phyloP scores from a whole-genome alignment of 2,797 vertebrate genomes.

The Monodelphis domestica region DNA sequence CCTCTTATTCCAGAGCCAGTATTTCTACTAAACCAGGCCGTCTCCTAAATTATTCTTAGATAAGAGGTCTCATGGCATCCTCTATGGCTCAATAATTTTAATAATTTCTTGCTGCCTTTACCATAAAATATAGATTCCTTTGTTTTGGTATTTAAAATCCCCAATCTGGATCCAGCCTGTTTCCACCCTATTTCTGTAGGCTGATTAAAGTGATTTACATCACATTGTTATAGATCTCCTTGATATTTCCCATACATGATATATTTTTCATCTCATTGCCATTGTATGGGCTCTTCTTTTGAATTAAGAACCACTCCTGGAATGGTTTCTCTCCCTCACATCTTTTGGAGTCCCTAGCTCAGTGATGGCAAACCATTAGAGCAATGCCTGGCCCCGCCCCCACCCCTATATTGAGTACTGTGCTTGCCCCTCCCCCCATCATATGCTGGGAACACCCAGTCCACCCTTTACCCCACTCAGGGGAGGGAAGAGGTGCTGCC shows the following conservation, averaged over 20 bases:
- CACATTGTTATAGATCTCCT: not conserved
- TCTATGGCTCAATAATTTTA: not conserved
- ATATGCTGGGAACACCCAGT: too few species aligned
- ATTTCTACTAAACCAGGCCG: not conserved
- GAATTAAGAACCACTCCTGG: not conserved
- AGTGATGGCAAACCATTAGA: too few species aligned
- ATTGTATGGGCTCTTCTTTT: not conserved
- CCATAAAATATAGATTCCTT: not conserved
- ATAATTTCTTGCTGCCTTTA: not conserved
- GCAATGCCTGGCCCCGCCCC: too few species aligned
- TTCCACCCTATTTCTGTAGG: not conserved
- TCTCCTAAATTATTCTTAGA: not conserved
- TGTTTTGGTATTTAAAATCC: not conserved
- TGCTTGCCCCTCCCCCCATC: too few species aligned
- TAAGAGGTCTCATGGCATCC: not conserved
- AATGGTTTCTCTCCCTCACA: not conserved
- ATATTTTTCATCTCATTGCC: not conserved
- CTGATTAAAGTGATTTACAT: not conserved
- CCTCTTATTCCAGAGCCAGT: not conserved
- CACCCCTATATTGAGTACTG: too few species aligned
- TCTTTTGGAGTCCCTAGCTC: not conserved
- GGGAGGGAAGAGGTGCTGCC: too few species aligned
- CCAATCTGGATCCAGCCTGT: not conserved
- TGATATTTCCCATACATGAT: not conserved
- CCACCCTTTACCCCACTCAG: too few species aligned